Evolutionary conservation across 2,888 invertebrate species (phyloP).

Genomic region (Cataglyphis cursor): DNA sequence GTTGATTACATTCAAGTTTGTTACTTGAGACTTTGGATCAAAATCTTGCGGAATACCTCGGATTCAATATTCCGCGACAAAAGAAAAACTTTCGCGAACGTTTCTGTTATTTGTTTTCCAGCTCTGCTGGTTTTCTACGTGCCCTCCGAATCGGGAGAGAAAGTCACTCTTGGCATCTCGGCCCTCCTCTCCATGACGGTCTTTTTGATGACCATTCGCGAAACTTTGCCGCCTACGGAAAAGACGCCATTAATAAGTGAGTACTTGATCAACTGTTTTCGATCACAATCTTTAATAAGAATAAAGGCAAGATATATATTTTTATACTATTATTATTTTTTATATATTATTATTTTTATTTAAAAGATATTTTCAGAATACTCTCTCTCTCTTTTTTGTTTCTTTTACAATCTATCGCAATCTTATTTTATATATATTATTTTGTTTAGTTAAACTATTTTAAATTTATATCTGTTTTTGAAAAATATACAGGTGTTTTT

Average conservation of each 20-base stretch:
- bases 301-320: neutral
- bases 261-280: conserved; percentile 79
- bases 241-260: conserved; percentile 95
- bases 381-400: neutral
- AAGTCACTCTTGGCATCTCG: conserved; percentile 95
- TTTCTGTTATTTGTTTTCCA: conserved; percentile 80
- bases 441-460: neutral
- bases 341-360: no score
- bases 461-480: neutral
- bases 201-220: conserved; percentile 95
- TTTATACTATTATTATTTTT: neutral
- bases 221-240: conserved; percentile 95
- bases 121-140: conserved; percentile 95
- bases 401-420: neutral
- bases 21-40: conserved; percentile 17
- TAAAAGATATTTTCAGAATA: neutral
- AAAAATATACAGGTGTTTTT: neutral
- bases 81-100: conserved; percentile 34
- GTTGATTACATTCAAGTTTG: conserved; percentile 14
- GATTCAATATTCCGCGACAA: conserved; percentile 69
- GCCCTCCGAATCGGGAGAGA: conserved; percentile 95
- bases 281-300: neutral
- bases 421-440: neutral
- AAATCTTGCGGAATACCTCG: conserved; percentile 40
- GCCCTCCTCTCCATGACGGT: conserved; percentile 96